Evolutionary conservation across 1,140 invertebrate species (phyloP).

Genomic region (Pseudachorutes palmiensis): DNA sequence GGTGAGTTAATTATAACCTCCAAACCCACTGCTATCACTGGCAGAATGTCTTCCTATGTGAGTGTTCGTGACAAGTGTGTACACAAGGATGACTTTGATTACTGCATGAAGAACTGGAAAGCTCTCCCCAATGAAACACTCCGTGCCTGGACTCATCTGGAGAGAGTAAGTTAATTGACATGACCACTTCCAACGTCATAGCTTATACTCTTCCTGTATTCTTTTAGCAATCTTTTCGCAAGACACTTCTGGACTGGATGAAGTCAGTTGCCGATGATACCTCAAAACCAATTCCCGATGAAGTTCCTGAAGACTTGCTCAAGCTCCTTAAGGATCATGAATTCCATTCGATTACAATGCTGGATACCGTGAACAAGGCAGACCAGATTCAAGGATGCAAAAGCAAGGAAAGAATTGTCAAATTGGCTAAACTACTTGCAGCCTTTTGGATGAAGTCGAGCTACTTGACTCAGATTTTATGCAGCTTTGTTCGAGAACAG

Average conservation of each 20-base stretch:
- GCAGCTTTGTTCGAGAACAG: background rate
- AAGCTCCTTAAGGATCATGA: background rate
- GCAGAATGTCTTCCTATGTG: background rate
- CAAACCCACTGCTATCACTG: too few species aligned
- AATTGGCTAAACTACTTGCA: background rate
- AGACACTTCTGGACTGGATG: background rate
- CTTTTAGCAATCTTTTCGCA: background rate
- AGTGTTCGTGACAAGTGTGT: background rate
- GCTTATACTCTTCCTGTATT: background rate
- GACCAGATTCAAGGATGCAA: background rate
- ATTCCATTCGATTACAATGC: background rate
- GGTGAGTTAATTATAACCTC: too few species aligned
- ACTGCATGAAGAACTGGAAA: background rate
- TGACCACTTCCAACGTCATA: background rate
- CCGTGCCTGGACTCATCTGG: background rate
- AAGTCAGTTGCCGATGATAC: background rate
- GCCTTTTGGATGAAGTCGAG: background rate
- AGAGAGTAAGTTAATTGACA: background rate
- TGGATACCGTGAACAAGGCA: background rate
- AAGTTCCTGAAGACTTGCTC: background rate
- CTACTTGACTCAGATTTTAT: background rate
- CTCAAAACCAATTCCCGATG: background rate
- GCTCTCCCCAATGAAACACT: background rate
- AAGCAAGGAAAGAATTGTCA: background rate
- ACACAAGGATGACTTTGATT: background rate